These are phyloP conservation scores for Menidia menidia DNA, from an alignment of 2,797 vertebrate genomes.

Conservation along the genomic window DNA sequence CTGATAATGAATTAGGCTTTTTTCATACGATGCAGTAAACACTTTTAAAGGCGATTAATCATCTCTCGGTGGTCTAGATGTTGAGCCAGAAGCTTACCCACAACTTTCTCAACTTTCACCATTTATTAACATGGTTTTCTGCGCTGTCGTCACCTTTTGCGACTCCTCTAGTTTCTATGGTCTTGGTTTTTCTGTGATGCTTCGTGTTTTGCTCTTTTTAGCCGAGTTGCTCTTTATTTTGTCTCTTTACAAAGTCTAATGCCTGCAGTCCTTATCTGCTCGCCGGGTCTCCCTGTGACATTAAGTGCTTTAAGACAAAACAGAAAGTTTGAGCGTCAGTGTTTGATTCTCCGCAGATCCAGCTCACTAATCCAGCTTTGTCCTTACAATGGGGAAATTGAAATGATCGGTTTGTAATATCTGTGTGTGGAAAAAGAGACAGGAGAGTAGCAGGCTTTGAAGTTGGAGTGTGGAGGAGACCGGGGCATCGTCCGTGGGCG, in stretches of 20 bases:
- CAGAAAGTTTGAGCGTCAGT: conserved; percentile 36
- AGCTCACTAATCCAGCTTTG: conserved; percentile 60
- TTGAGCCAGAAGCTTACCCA: background rate
- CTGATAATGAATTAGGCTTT: too few relatives aligned
- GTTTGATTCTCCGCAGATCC: conserved; percentile 37
- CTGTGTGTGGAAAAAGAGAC: conserved; percentile 45
- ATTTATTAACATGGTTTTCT: too few relatives aligned
- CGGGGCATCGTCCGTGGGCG: conserved; percentile 39
- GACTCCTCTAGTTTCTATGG: too few relatives aligned
- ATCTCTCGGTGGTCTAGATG: background rate
- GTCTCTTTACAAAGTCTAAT: too few relatives aligned
- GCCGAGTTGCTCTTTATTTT: too few relatives aligned
- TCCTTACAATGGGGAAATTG: conserved; percentile 50
- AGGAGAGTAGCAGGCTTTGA: conserved; percentile 46
- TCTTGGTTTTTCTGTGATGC: too few relatives aligned
- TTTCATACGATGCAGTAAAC: background rate
- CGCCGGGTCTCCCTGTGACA: conserved; percentile 11
- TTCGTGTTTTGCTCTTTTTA: too few relatives aligned
- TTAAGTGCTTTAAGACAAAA: conserved; percentile 33
- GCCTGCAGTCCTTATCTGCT: too few relatives aligned
- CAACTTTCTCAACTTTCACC: too few relatives aligned
- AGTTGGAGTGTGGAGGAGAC: conserved; percentile 48
- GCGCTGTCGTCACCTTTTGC: too few relatives aligned
- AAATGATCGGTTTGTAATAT: conserved; percentile 50
- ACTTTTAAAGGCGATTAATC: background rate